Conservation (phyloP, 2,888 invertebrate genomes). For the Torymus texanus region DNA sequence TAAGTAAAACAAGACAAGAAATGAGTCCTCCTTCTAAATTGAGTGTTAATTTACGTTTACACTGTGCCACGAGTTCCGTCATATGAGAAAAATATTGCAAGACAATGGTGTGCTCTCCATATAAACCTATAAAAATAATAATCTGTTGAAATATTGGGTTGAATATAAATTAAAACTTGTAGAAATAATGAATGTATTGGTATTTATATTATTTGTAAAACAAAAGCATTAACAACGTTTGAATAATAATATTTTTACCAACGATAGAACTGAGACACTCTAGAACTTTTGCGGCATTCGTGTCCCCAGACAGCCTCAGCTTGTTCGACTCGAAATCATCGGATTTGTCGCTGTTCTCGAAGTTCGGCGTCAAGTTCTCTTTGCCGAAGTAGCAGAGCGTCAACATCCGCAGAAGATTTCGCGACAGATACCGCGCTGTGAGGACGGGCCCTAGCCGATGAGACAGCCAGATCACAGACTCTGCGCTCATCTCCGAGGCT, state of each 20-base stretch:
- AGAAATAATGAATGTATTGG: too few relatives aligned
- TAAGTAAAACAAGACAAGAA: slow-evolving; percentile 87
- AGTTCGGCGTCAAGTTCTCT: slow-evolving; percentile 81
- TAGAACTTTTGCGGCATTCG: slow-evolving; percentile 89
- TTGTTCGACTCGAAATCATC: slow-evolving; percentile 81
- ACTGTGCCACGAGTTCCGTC: slow-evolving; percentile 88
- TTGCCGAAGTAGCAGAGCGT: slow-evolving; percentile 94
- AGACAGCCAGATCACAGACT: slow-evolving; percentile 93
- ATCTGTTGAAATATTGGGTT: background rate
- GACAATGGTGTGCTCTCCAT: slow-evolving; percentile 91
- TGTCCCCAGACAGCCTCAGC: slow-evolving; percentile 85
- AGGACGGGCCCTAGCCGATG: slow-evolving; percentile 95
- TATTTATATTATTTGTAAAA: too few relatives aligned
- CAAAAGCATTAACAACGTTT: too few relatives aligned
- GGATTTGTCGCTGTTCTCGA: slow-evolving; percentile 66
- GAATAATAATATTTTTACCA: slow-evolving; percentile 54
- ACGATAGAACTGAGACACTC: slow-evolving; percentile 91
- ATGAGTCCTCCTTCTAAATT: slow-evolving; percentile 93
- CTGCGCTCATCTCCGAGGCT: slow-evolving; percentile 90
- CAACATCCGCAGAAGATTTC: slow-evolving; percentile 94
- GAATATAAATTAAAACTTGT: too few relatives aligned
- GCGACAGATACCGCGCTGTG: slow-evolving; percentile 91
- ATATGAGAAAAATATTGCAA: slow-evolving; percentile 94
- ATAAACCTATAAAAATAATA: slow-evolving; percentile 79
- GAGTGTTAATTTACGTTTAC: slow-evolving; percentile 86